phyloP scores from a whole-genome alignment of 1,140 invertebrate species.

The Sinella curviseta region DNA sequence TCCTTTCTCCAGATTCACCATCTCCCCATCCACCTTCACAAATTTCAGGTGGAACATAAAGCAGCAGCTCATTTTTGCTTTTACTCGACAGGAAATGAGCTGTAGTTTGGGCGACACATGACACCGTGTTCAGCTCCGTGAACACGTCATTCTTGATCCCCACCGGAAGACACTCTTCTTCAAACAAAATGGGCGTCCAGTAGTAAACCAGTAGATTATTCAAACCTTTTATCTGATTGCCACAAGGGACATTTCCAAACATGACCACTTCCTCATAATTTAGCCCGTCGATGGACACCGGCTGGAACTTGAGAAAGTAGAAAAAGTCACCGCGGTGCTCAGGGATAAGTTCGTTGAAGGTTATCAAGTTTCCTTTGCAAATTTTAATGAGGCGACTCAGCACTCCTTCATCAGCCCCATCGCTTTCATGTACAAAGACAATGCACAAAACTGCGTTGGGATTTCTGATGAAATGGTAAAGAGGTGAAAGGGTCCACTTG shows the following conservation, averaged over 20 bases:
- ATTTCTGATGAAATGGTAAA: neutral
- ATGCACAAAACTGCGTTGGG: neutral
- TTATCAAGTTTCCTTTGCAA: constrained; percentile 20
- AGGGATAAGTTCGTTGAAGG: constrained; percentile 39
- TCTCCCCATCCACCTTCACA: constrained; percentile 75
- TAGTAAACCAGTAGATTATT: constrained; percentile 32
- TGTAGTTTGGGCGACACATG: constrained; percentile 72
- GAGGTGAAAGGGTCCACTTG: neutral
- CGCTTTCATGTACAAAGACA: neutral
- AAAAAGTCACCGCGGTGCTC: constrained; percentile 35
- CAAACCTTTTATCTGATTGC: constrained; percentile 24
- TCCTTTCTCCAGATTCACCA: constrained; percentile 59
- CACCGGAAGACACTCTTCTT: constrained; percentile 51
- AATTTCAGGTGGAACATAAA: constrained; percentile 72
- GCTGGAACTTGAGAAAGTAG: constrained; percentile 39
- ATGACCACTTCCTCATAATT: constrained; percentile 37
- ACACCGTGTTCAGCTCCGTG: constrained; percentile 70
- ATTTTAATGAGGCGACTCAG: neutral
- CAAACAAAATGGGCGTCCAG: constrained; percentile 33
- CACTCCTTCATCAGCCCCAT: neutral
- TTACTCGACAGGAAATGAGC: constrained; percentile 56
- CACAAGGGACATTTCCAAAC: constrained; percentile 39
- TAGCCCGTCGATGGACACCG: neutral
- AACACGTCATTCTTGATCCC: constrained; percentile 78
- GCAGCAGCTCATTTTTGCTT: constrained; percentile 68